phyloP scores from a whole-genome alignment of 1,140 invertebrate genomes.

The Camponotus floridanus region DNA sequence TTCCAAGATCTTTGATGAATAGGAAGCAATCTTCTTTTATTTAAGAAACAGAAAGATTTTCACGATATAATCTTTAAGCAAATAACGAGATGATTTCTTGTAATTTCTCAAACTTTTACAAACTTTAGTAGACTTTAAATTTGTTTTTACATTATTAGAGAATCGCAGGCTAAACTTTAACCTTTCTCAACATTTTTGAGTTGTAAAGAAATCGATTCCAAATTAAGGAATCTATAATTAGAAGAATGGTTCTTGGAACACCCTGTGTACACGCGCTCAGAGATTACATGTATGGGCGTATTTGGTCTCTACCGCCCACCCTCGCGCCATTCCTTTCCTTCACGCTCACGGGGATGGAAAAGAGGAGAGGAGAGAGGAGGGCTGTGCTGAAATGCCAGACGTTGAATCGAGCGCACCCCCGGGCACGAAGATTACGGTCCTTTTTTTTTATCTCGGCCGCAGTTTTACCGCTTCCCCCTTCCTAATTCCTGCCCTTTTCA shows the following conservation, averaged over 20 bases:
- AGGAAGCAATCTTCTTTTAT: neutral
- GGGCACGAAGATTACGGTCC: constrained; percentile 67
- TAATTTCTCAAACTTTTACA: neutral
- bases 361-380: neutral
- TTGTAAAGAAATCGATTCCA: neutral
- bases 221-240: constrained; percentile 27
- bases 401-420: constrained; percentile 62
- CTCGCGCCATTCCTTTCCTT: constrained; percentile 12
- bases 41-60: neutral
- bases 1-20: neutral
- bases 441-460: constrained; percentile 18
- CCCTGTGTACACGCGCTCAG: constrained; percentile 22
- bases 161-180: neutral
- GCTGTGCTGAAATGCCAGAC: constrained; percentile 63
- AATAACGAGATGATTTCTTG: neutral
- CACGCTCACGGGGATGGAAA: neutral
- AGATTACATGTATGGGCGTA: constrained; percentile 22
- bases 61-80: neutral
- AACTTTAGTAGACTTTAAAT: constrained; percentile 9
- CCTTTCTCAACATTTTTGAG: neutral
- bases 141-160: neutral
- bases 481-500: neutral
- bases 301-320: neutral
- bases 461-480: constrained; percentile 9
- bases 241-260: constrained; percentile 15